These are phyloP conservation scores for Pelmatolapia mariae DNA, from an alignment of 2,113 vertebrate species.

Conservation along the genomic window DNA sequence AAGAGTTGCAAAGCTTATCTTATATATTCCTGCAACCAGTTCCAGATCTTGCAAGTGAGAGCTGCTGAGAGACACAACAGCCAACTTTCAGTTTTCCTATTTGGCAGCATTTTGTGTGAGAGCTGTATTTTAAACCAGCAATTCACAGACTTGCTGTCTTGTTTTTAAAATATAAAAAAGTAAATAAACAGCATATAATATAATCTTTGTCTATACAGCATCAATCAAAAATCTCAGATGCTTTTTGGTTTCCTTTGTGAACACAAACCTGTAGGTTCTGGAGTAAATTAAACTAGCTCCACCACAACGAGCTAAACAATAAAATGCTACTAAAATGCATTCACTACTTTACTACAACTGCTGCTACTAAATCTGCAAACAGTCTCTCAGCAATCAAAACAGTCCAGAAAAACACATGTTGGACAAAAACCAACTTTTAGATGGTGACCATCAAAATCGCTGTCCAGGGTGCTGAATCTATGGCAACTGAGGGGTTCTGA, in stretches of 20 bases:
- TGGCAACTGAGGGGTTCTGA: too few species aligned
- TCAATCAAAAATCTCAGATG: neutral
- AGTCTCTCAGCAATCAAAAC: neutral
- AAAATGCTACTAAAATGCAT: neutral
- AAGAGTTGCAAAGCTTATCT: neutral
- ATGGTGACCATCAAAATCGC: neutral
- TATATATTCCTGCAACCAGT: neutral
- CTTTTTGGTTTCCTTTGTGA: neutral
- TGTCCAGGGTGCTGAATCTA: constrained; percentile 22
- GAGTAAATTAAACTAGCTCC: neutral
- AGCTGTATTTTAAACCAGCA: neutral
- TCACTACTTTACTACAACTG: neutral
- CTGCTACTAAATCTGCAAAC: neutral
- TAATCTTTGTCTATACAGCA: neutral
- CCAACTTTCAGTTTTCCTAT: neutral
- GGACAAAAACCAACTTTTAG: neutral
- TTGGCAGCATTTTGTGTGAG: neutral
- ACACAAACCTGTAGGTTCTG: neutral
- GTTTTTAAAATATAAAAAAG: neutral
- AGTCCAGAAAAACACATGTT: neutral
- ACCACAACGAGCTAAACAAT: accelerated
- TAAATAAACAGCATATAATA: neutral
- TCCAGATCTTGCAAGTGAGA: neutral
- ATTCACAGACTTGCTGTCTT: neutral
- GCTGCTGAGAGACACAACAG: neutral